A percentile compares a stretch with the other conserved stretches of the same genome.
Conservation (phyloP, 2,888 invertebrate species). For the Aleiodes leptofemur region DNA sequence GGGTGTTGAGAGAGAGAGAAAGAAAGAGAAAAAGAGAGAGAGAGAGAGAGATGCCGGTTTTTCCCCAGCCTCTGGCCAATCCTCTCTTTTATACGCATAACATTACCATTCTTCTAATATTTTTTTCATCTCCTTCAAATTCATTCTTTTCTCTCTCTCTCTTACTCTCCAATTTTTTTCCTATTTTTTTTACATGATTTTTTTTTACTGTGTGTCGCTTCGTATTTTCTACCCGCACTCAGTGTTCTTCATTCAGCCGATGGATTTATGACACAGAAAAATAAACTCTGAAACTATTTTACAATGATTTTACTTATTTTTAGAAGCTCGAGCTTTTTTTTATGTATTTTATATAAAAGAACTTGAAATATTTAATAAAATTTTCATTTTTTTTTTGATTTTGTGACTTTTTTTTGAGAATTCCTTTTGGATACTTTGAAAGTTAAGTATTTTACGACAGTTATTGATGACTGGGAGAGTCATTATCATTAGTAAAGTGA, state of each 20-base stretch:
- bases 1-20: constrained; percentile 51
- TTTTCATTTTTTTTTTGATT: neutral
- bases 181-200: constrained; percentile 21
- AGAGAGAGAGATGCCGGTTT: constrained; percentile 33
- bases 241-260: constrained; percentile 22
- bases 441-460: neutral
- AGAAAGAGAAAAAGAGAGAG: constrained; percentile 41
- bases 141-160: constrained; percentile 11
- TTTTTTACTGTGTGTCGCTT: constrained; percentile 34
- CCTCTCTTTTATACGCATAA: constrained; percentile 17
- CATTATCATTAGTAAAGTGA: constrained; percentile 21
- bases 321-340: constrained; percentile 2
- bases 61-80: constrained; percentile 47
- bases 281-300: constrained; percentile 22
- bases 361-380: neutral
- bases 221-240: constrained; percentile 33
- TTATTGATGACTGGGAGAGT: constrained; percentile 9
- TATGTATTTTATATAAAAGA: neutral
- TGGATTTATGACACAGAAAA: constrained; percentile 24
- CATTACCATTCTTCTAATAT: constrained; percentile 38
- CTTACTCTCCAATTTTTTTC: neutral
- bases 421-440: neutral
- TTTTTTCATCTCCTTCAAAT: constrained; percentile 27
- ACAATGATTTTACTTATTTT: constrained; percentile 27
- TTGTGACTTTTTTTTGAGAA: too few species aligned